Conservation (phyloP, 1,140 invertebrate species). For the Penaeus vannamei region DNA sequence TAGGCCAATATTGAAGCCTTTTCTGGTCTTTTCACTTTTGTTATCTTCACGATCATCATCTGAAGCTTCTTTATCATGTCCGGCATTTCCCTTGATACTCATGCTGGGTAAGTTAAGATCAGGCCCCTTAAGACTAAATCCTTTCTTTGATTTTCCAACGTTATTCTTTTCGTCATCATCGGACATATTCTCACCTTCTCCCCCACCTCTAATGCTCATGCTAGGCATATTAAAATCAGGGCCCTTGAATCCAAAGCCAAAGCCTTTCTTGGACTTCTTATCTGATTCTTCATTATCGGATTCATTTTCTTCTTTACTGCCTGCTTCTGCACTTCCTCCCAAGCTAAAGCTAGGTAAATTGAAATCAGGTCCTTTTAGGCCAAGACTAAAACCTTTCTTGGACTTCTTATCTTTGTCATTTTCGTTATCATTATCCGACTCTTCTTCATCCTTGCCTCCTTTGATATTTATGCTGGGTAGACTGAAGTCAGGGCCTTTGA, state of each 20-base stretch:
- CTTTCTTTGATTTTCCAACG: not conserved
- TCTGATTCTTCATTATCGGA: too few species aligned
- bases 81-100: not conserved
- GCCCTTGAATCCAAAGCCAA: conserved; percentile 40
- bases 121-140: conserved; percentile 27
- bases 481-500: conserved; percentile 38
- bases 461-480: conserved; percentile 35
- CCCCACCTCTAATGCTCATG: conserved; percentile 26
- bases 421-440: not conserved
- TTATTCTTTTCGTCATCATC: conserved; percentile 17
- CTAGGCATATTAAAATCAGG: conserved; percentile 42
- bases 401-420: not conserved
- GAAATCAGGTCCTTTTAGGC: conserved; percentile 32
- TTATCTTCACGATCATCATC: not conserved
- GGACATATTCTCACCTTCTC: not conserved
- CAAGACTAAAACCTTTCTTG: conserved; percentile 1
- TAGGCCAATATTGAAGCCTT: not conserved
- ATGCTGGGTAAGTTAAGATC: conserved; percentile 37
- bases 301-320: too few species aligned
- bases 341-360: not conserved
- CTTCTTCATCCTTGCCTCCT: not conserved
- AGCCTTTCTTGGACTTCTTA: too few species aligned
- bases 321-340: too few species aligned
- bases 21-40: not conserved
- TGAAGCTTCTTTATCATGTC: not conserved